Evolutionary conservation across 2,113 vertebrate genomes (phyloP), one percentile per base, ranked within the genome.

Genomic region (Amblyornis subalaris): DNA sequence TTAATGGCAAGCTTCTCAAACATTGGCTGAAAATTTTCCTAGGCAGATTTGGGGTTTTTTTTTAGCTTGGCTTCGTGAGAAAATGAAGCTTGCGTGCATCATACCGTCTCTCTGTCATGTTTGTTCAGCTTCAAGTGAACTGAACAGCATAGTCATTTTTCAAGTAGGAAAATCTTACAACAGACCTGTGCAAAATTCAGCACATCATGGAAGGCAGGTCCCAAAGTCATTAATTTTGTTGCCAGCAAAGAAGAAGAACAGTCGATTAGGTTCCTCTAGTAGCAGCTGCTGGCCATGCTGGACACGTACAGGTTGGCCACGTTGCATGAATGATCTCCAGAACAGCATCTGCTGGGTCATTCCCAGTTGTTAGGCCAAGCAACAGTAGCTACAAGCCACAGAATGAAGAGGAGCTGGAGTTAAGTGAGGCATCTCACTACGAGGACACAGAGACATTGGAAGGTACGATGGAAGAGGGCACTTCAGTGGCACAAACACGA

Each of bases 11-110:
- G 74, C 38, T 83, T 85, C 74, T 89, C 89, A 93, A 90, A 91
- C 25, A 70, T 64, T 94, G 71, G 77, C 36, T 82, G 54, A 78
- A 92, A 85, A 65, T 89, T 64, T 88, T 94, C 74, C 81, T 79
- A 92, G 80, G 85, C 78, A 75, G 58, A 24, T 36, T 35, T 67
- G 40, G 45, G 45, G 21, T 6, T 4, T 20, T 11, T 94, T 87
- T 91, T 86, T 57, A 93, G 58, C 82, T 66, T 80, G 79, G 54
- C 75, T 94, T 94, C 55, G 71, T 91, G 92, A 96, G 92, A 93
- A 94, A 96, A 96, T 83, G 64, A 85, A 96, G 88, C 67, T 95
- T 96, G 96, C 79, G 38, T 96, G 96, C 93, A 94, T 77, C 88
- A 88, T 60, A 47, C 71, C 16, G 4, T 76, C 79, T 88, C 82